Evolutionary conservation across 2,797 vertebrate species (phyloP).

Genomic region (Spheniscus humboldti): DNA sequence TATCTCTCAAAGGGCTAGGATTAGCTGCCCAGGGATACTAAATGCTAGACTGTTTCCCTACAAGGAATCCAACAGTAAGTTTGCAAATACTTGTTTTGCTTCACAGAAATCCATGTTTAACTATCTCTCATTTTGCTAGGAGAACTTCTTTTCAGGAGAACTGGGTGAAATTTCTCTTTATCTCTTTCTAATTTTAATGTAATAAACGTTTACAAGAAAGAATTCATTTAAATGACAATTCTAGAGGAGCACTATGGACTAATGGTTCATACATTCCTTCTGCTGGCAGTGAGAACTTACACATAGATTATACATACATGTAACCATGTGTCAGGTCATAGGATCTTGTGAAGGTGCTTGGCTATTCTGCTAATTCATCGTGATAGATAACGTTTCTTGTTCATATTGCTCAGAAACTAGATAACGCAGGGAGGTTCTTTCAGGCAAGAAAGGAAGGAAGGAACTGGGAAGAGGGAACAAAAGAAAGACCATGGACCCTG

Average conservation of each 20-base stretch:
- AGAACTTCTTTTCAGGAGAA: constrained; percentile 1
- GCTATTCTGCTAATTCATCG: neutral
- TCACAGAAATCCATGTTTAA: constrained; percentile 30
- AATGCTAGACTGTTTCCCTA: neutral
- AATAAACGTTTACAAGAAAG: neutral
- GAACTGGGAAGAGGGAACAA: neutral
- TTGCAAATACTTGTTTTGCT: constrained; percentile 32
- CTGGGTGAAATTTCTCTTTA: neutral
- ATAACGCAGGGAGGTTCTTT: neutral
- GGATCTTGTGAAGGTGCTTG: neutral
- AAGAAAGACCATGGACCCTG: neutral
- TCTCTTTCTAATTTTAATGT: neutral
- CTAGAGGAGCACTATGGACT: neutral
- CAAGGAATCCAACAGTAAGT: neutral
- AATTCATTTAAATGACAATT: neutral
- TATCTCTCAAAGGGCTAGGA: neutral
- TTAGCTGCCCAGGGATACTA: neutral
- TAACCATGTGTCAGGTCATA: neutral
- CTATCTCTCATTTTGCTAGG: neutral
- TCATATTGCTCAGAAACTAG: neutral
- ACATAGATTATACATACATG: neutral
- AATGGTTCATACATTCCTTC: neutral
- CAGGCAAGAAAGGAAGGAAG: neutral
- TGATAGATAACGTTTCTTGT: neutral
- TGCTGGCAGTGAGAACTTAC: neutral